Evolutionary conservation across 1,140 invertebrate genomes (phyloP), one percentile per base, ranked within the genome.

Genomic region (Drosophila albomicans): DNA sequence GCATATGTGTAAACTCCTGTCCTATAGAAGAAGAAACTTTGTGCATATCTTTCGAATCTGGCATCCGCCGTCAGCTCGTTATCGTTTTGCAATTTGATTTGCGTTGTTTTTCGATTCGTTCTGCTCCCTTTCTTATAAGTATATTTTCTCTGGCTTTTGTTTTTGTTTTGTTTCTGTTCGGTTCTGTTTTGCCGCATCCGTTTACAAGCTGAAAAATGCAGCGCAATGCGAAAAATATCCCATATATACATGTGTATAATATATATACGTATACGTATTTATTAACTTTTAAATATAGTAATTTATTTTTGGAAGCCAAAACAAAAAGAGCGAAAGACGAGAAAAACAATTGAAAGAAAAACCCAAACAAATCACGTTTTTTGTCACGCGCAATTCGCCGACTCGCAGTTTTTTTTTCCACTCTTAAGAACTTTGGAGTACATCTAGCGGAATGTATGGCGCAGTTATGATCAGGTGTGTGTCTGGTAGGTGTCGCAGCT

Each of bases 41-140:
- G 28, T 68, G 48, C 43, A 75, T 69, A 75, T 69, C 66, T 65
- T 65, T 46, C 28, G 54, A 59, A 71, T 75, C 72, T 75, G 45
- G 67, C 67, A 70, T 68, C 71, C 65, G 71, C 13, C 68, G 49
- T 54, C 67, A 32, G 62, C 25, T 35, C 32, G 71, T 74, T 68
- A 67, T 59, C 62, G 68, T 67, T 67, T 75, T 71, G 73, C 61
- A 76, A 76, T 76, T 73, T 76, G 74, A 76, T 76, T 76, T 75
- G 72, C 67, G 25, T 75, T 64, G 41, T 70, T 64, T 69, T 70
- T 51, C 28, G 13, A 63, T 70, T 70, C 15, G 51, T 25, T 71
- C 16, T 63, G 64, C 20, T 62, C 38, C 32, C 28, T 11, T 46
- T 8, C n/a, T n/a, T 46, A 25, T 49, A 16, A 30, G 25, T 56